phyloP scores from a whole-genome alignment of 2,888 invertebrate species.

The Polydrusus cervinus region DNA sequence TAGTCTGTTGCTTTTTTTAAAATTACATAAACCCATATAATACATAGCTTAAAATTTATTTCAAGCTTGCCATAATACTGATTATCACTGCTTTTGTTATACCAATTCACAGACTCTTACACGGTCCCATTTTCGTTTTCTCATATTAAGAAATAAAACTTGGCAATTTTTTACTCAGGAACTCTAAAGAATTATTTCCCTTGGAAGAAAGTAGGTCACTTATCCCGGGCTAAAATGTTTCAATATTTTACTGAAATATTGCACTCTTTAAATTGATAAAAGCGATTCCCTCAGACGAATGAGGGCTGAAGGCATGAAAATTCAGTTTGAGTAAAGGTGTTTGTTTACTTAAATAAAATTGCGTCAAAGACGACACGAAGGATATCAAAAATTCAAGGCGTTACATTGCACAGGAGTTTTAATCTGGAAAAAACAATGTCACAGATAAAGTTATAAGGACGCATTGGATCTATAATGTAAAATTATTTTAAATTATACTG shows the following conservation, averaged over 20 bases:
- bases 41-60: neutral
- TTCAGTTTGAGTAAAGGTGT: neutral
- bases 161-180: conserved; percentile 16
- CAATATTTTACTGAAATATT: conserved; percentile 17
- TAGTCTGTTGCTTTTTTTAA: too few relatives aligned
- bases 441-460: too few relatives aligned
- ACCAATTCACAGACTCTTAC: neutral
- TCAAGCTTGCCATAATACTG: neutral
- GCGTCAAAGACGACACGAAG: too few relatives aligned
- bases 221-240: conserved; percentile 9
- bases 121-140: conserved; percentile 10
- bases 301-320: neutral
- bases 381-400: too few relatives aligned
- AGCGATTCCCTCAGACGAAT: neutral
- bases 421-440: neutral
- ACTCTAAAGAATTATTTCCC: conserved; percentile 1
- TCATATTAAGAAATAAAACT: conserved; percentile 23
- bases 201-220: conserved; percentile 11
- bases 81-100: conserved; percentile 13
- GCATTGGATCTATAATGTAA: too few relatives aligned
- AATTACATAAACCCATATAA: neutral
- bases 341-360: neutral
- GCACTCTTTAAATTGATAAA: conserved; percentile 10
- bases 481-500: too few relatives aligned
- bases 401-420: too few relatives aligned